Percentiles rank a stretch among this genome's conserved stretches.
Evolutionary conservation across 35 echinoderm and acorn worm species (phyloP).

Genomic region (Ophiothrix spiculata): DNA sequence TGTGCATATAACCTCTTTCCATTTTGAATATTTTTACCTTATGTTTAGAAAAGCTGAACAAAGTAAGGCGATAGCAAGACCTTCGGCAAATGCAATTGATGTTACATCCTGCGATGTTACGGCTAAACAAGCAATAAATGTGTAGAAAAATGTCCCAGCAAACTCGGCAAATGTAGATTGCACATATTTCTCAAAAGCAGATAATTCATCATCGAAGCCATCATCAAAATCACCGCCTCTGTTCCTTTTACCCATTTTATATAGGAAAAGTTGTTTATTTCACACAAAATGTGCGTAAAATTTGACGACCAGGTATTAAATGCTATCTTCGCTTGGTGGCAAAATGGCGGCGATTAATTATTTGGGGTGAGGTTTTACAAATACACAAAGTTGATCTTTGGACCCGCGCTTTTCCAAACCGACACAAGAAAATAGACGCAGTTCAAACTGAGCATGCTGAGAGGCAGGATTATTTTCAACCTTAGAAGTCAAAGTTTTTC

Average conservation of each 20-base stretch:
- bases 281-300: neutral
- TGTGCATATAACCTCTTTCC: neutral
- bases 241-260: slow-evolving; percentile 20
- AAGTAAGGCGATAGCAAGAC: slow-evolving; percentile 70
- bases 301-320: slow-evolving; percentile 1
- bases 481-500: too few relatives aligned
- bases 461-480: neutral
- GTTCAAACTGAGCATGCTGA: neutral
- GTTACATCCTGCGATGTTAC: slow-evolving; percentile 69
- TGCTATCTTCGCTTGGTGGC: neutral
- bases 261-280: too few relatives aligned
- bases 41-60: slow-evolving; percentile 88
- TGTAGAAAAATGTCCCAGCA: slow-evolving; percentile 64
- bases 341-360: slow-evolving; percentile 24
- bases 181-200: slow-evolving; percentile 86
- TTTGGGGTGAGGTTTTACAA: slow-evolving; percentile 2
- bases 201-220: slow-evolving; percentile 46
- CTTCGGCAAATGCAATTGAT: slow-evolving; percentile 87
- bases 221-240: neutral
- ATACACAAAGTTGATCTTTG: slow-evolving; percentile 29
- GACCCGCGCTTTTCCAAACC: slow-evolving; percentile 14
- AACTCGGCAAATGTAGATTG: slow-evolving; percentile 93
- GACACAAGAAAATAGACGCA: too few relatives aligned
- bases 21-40: slow-evolving; percentile 40
- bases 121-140: slow-evolving; percentile 82